A percentile compares a stretch with the other conserved stretches of the same genome.
phyloP scores from a whole-genome alignment of 2,797 vertebrate species.

The Myotis myotis region DNA sequence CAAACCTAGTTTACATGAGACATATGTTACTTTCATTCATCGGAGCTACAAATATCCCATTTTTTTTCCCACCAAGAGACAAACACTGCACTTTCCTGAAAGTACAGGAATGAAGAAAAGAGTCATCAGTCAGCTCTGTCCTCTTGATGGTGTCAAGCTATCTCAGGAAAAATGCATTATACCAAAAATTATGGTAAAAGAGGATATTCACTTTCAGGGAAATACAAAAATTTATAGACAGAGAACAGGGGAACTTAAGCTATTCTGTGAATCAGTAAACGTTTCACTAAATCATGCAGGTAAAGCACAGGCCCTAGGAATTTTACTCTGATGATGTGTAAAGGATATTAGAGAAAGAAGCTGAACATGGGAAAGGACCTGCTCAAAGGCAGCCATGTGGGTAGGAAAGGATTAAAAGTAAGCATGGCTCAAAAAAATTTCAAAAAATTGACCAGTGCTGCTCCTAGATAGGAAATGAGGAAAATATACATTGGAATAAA shows the following conservation, averaged over 20 bases:
- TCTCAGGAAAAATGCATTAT: background rate
- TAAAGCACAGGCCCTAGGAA: background rate
- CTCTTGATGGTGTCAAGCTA: background rate
- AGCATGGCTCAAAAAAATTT: background rate
- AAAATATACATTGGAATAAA: background rate
- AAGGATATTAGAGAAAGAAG: background rate
- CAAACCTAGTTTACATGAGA: background rate
- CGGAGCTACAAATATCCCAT: background rate
- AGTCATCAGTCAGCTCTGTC: background rate
- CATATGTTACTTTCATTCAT: background rate
- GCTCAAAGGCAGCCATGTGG: background rate
- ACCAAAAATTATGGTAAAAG: background rate
- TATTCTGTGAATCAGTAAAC: background rate
- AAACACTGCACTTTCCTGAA: background rate
- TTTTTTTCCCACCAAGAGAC: background rate
- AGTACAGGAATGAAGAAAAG: background rate
- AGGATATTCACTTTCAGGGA: background rate
- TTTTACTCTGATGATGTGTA: background rate
- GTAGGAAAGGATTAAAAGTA: background rate
- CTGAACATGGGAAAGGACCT: too few species aligned
- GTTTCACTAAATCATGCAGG: background rate
- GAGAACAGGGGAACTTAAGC: background rate
- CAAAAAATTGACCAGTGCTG: background rate
- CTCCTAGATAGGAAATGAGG: background rate
- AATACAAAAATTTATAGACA: background rate